Percentiles rank a stretch among this genome's conserved stretches.
These are phyloP conservation scores for Athalia circularis DNA, from an alignment of 2,888 invertebrate species.

Conservation along the genomic window DNA sequence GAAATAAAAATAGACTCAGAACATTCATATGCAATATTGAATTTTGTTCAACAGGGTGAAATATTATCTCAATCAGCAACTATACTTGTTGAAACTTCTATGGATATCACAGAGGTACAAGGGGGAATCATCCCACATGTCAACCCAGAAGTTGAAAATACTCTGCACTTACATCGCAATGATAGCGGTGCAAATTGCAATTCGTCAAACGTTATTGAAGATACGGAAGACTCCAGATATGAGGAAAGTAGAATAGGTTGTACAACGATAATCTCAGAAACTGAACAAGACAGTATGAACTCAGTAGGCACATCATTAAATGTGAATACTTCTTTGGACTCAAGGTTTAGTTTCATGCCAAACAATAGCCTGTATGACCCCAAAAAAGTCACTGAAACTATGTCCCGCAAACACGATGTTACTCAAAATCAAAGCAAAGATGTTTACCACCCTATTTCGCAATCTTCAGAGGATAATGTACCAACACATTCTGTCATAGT, in stretches of 20 bases:
- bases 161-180: not conserved
- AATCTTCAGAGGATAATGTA: conserved; percentile 18
- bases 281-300: conserved; percentile 43
- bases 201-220: not conserved
- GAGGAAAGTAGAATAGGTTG: conserved; percentile 3
- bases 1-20: not conserved
- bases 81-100: conserved; percentile 22
- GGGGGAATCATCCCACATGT: not conserved
- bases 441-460: not conserved
- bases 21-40: not conserved
- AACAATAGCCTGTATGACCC: conserved; percentile 24
- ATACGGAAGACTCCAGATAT: conserved; percentile 37
- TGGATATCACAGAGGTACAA: conserved; percentile 25
- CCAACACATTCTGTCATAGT: not conserved
- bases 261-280: not conserved
- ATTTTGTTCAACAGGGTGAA: not conserved
- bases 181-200: conserved; percentile 15
- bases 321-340: conserved; percentile 64
- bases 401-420: not conserved
- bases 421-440: not conserved
- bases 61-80: not conserved
- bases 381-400: not conserved
- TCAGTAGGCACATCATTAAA: conserved; percentile 59
- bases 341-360: conserved; percentile 41
- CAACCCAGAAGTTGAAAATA: conserved; percentile 1